A percentile compares a stretch with the other conserved stretches of the same genome.
Conservation (phyloP, 2,113 vertebrate genomes). For the Odontophorus gujanensis region DNA sequence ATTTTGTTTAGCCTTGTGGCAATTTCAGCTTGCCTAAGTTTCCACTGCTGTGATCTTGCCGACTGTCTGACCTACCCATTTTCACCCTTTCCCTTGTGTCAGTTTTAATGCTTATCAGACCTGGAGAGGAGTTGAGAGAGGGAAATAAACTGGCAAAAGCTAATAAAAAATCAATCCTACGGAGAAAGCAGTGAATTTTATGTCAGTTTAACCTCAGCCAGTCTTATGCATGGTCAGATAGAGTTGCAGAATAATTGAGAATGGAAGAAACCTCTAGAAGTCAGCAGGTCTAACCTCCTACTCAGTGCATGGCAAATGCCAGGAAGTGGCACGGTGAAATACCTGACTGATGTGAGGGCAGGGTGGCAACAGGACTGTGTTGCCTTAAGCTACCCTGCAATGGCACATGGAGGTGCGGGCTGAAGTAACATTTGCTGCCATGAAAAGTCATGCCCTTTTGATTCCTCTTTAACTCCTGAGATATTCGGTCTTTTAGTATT, state of each 20-base stretch:
- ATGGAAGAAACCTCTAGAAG: background rate
- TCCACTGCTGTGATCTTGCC: background rate
- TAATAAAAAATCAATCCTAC: background rate
- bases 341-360: background rate
- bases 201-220: background rate
- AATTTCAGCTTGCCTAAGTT: background rate
- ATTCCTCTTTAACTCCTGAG: background rate
- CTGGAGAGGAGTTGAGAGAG: background rate
- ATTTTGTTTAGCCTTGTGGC: background rate
- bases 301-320: background rate
- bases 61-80: background rate
- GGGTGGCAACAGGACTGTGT: background rate
- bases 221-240: background rate
- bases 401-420: background rate
- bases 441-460: background rate
- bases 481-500: background rate
- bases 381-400: background rate
- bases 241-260: background rate
- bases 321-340: background rate
- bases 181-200: constrained; percentile 2
- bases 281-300: background rate
- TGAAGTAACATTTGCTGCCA: background rate
- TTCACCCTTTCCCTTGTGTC: background rate
- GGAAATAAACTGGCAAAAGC: constrained; percentile 7
- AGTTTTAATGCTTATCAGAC: background rate